Percentiles rank a stretch among this genome's conserved stretches.
phyloP scores from a whole-genome alignment of 2,797 vertebrate species.

The Rhinoraja longicauda region DNA sequence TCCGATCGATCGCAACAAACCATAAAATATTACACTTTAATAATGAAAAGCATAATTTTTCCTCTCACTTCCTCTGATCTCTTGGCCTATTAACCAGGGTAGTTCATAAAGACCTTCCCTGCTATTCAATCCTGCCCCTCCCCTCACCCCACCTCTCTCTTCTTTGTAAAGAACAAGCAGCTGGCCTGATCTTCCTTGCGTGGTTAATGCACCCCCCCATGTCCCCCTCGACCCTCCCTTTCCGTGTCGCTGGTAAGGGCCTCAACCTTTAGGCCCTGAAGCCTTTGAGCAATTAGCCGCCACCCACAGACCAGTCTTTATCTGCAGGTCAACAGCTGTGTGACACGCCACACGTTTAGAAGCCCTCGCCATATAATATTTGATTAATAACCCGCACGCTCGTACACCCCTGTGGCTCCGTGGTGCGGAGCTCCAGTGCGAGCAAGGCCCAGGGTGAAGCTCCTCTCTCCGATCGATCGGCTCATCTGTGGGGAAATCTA shows the following conservation, averaged over 20 bases:
- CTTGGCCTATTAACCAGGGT: slow-evolving; percentile 10
- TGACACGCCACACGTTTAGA: neutral
- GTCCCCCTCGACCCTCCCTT: neutral
- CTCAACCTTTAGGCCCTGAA: slow-evolving; percentile 57
- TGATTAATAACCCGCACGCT: slow-evolving; percentile 11
- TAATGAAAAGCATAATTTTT: slow-evolving; percentile 38
- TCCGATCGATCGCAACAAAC: slow-evolving; percentile 48
- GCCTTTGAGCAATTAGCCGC: slow-evolving; percentile 67
- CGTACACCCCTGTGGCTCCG: neutral
- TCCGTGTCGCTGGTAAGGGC: slow-evolving; percentile 43
- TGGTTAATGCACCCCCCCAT: neutral
- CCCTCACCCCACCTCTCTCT: neutral
- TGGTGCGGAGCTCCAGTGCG: neutral
- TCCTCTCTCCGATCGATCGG: slow-evolving; percentile 3
- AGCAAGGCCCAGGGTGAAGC: neutral
- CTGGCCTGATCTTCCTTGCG: neutral
- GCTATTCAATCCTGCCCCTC: neutral
- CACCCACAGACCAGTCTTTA: slow-evolving; percentile 57
- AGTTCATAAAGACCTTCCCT: slow-evolving; percentile 15
- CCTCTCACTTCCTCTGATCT: slow-evolving; percentile 29
- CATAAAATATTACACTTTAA: slow-evolving; percentile 38
- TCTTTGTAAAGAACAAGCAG: neutral
- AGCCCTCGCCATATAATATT: slow-evolving; percentile 5
- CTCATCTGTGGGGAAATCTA: slow-evolving; percentile 38
- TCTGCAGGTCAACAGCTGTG: slow-evolving; percentile 20